Base-by-base conservation (phyloP, 2,797 vertebrate species). In the Melanogrammus aeglefinus region DNA sequence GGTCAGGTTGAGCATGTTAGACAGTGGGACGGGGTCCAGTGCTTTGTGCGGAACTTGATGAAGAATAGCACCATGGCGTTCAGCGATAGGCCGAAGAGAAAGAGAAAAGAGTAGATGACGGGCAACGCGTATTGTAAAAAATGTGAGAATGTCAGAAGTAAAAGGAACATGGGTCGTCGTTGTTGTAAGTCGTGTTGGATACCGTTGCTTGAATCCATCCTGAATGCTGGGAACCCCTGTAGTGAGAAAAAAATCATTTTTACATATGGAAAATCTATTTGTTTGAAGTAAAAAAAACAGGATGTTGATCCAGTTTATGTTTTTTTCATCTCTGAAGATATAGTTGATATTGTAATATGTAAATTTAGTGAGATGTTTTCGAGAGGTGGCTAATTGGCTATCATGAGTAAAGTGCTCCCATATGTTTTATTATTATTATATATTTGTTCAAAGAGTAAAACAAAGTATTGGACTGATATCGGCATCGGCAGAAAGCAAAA, bases 1-100 rank as follows among this genome's bases (percentile, higher is more conserved):
- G 0, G 95, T 96, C 90, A 99, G 91, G 94, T 99, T 97, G 92
- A 98, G 95, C 97, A 99, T 99, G 90, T 97, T 97, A 99, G 0
- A 97, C 96, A n/a, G 97, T 99, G 85, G 85, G 95, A 96, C 5
- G 97, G 94, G 0, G 95, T 98, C 98, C 98, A 98, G 57, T 85
- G 94, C 90, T 96, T 97, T 24, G 96, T 96, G 79, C 94, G 91
- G 88, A 96, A 98, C 86, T 98, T 75, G 76, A 99, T 99, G 86
- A 93, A 81, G 0, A 95, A 98, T 84, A 99, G 87, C 0, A 96
- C 96, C 13, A 87, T 92, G 35, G 91, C 76, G 74, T 99, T 99
- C 81, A 99, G 94, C 0, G 90, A 93, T 75, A 99, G 91, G 69
- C 97, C 98, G 0, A 97, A 76, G 75, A 97, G 90, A 0, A 97